Evolutionary conservation across 1,140 invertebrate species (phyloP).

Genomic region (Dreissena polymorpha): DNA sequence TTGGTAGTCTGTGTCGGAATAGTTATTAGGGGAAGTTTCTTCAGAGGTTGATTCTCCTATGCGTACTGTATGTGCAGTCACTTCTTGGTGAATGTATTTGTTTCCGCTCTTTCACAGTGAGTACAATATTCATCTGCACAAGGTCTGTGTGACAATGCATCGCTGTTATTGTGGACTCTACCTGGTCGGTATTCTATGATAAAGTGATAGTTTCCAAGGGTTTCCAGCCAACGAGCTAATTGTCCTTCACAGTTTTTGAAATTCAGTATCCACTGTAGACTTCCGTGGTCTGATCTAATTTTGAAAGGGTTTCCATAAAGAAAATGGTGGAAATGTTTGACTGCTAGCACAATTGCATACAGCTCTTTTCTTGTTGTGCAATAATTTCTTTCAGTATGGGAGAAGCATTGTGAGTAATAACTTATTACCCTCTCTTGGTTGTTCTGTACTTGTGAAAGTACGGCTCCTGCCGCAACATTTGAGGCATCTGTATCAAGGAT

Average conservation of each 20-base stretch:
- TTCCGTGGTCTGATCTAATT: slow-evolving; percentile 63
- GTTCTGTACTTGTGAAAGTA: slow-evolving; percentile 18
- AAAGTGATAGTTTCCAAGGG: slow-evolving; percentile 53
- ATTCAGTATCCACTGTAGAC: slow-evolving; percentile 53
- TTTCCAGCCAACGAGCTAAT: slow-evolving; percentile 64
- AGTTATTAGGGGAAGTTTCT: neutral
- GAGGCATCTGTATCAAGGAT: neutral
- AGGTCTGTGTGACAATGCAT: slow-evolving; percentile 47
- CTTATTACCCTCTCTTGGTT: neutral
- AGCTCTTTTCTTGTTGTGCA: slow-evolving; percentile 30
- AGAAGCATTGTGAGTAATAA: neutral
- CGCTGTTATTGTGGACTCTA: slow-evolving; percentile 52
- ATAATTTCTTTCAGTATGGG: slow-evolving; percentile 17
- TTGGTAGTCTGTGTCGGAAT: neutral
- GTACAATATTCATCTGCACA: neutral
- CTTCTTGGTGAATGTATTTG: neutral
- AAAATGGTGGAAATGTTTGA: slow-evolving; percentile 55
- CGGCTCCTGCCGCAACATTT: neutral
- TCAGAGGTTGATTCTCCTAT: neutral
- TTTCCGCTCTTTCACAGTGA: neutral
- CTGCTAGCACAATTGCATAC: slow-evolving; percentile 51
- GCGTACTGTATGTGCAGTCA: neutral
- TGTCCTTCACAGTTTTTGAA: slow-evolving; percentile 54
- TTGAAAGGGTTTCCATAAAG: slow-evolving; percentile 57
- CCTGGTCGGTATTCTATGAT: slow-evolving; percentile 52